These are phyloP conservation scores for Boloria selene DNA, from an alignment of 2,888 invertebrate genomes.

Conservation along the genomic window DNA sequence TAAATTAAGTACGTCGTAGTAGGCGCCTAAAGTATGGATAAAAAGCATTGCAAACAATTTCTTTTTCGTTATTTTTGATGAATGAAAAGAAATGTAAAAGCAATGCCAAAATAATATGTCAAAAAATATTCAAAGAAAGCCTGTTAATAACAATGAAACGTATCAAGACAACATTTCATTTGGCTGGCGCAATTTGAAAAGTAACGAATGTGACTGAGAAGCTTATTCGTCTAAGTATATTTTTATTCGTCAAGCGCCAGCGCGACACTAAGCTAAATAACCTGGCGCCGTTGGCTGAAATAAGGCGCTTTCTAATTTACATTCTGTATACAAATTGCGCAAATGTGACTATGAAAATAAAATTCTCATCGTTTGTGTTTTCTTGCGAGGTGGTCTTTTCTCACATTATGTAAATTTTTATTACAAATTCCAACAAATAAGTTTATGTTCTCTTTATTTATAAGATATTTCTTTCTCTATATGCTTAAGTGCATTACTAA, in stretches of 20 bases:
- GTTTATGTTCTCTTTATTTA: constrained; percentile 65
- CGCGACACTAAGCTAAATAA: constrained; percentile 73
- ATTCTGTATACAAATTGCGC: constrained; percentile 80
- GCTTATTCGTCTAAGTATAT: constrained; percentile 60
- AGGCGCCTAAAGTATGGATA: too few species aligned
- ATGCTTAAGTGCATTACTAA: constrained; percentile 2
- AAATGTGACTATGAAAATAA: constrained; percentile 79
- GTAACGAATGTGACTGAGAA: constrained; percentile 59
- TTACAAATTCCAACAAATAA: constrained; percentile 72
- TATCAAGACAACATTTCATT: constrained; percentile 52
- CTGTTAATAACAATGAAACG: constrained; percentile 36
- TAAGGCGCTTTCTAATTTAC: constrained; percentile 79
- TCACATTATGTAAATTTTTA: constrained; percentile 76
- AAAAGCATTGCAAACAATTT: too few species aligned
- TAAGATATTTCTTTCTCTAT: constrained; percentile 12
- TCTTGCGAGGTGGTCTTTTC: constrained; percentile 69
- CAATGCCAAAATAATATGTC: constrained; percentile 8
- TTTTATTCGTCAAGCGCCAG: constrained; percentile 62
- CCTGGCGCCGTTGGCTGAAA: constrained; percentile 71
- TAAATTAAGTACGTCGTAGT: too few species aligned
- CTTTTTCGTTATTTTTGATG: neutral
- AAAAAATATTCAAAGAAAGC: constrained; percentile 19
- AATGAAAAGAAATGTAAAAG: neutral
- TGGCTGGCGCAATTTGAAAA: constrained; percentile 53
- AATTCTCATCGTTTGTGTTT: constrained; percentile 76